Conservation (phyloP, 2,113 vertebrate species). For the Ploceus nigricollis region DNA sequence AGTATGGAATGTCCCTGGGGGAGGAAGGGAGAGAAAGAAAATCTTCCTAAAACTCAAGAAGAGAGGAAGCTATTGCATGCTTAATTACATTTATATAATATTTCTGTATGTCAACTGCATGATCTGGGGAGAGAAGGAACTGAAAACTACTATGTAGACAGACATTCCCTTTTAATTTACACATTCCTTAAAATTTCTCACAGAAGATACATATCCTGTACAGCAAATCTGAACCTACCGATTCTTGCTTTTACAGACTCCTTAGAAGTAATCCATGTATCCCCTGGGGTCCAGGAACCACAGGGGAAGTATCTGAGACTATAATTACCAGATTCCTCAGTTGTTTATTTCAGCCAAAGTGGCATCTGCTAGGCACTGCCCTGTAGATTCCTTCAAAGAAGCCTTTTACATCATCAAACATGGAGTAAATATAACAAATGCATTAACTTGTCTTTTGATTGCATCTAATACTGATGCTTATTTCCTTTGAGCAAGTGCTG, state of each 20-base stretch:
- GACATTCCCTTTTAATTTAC: background rate
- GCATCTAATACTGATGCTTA: background rate
- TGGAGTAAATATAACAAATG: background rate
- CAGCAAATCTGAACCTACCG: background rate
- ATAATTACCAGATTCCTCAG: background rate
- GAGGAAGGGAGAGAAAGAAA: background rate
- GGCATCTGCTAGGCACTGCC: background rate
- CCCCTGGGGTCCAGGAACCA: background rate
- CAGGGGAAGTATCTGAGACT: background rate
- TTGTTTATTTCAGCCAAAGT: background rate
- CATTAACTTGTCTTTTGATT: background rate
- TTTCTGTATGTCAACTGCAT: background rate
- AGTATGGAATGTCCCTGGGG: background rate
- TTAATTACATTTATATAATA: background rate
- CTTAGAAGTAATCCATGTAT: background rate
- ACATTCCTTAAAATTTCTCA: background rate
- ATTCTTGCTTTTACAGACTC: background rate
- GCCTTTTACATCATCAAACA: background rate
- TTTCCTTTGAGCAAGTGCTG: background rate
- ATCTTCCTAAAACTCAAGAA: background rate
- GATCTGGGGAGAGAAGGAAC: background rate
- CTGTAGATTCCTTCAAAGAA: background rate
- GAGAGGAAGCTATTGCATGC: background rate
- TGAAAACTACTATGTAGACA: background rate
- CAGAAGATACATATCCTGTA: background rate